A percentile compares a stretch with the other conserved stretches of the same genome.
Evolutionary conservation across 2,797 vertebrate genomes (phyloP).

Genomic region (Gambusia yucatana): DNA sequence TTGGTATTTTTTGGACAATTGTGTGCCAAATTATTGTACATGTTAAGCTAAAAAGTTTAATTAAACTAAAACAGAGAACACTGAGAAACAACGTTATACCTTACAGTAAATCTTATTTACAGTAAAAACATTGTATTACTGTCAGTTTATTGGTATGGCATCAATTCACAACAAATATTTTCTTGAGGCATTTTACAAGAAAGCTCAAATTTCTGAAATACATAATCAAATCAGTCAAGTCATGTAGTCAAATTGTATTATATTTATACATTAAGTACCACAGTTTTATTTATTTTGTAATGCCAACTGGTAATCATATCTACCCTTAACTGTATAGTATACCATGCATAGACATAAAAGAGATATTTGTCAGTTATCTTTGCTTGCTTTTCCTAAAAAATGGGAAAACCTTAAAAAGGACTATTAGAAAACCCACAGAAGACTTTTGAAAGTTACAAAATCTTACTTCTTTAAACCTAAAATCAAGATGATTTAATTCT

Average conservation of each 20-base stretch:
- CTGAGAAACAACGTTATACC: background rate
- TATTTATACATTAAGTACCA: background rate
- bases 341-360: background rate
- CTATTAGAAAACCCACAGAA: background rate
- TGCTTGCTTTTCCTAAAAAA: background rate
- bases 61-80: background rate
- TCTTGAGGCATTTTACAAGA: background rate
- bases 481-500: background rate
- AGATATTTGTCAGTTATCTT: background rate
- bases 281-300: background rate
- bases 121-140: background rate
- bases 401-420: background rate
- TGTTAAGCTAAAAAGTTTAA: background rate
- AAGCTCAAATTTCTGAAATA: background rate
- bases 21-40: background rate
- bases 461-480: background rate
- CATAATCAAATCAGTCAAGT: background rate
- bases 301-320: background rate
- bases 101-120: background rate
- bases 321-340: background rate
- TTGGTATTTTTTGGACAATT: background rate
- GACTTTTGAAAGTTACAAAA: background rate
- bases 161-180: background rate
- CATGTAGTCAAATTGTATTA: background rate
- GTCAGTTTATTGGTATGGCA: background rate